Evolutionary conservation across 2,113 vertebrate genomes (phyloP).

Genomic region (Colius striatus): DNA sequence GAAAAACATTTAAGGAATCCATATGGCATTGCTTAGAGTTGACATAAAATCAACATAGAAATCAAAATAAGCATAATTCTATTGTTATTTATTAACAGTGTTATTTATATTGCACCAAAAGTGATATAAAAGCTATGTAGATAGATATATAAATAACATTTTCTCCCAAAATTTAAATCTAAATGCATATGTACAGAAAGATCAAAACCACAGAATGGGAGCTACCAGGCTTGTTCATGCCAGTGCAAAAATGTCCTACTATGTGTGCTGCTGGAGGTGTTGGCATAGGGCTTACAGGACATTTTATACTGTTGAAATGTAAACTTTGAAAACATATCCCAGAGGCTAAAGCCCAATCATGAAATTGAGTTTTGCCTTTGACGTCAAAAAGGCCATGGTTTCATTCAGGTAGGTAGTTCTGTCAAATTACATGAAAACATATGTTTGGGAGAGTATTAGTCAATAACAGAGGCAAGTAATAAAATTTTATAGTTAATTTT

Average conservation of each 20-base stretch:
- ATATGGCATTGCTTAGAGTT: not conserved
- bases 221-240: constrained; percentile 3
- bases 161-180: not conserved
- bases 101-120: not conserved
- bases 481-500: constrained; percentile 14
- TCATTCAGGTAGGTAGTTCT: not conserved
- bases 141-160: not conserved
- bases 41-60: not conserved
- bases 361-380: constrained; percentile 5
- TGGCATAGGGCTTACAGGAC: constrained; percentile 6
- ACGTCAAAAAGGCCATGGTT: not conserved
- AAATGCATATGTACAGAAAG: constrained; percentile 14
- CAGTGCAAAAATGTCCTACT: constrained; percentile 25
- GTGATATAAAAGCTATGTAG: not conserved
- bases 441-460: not conserved
- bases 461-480: constrained; percentile 12
- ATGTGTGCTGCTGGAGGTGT: not conserved
- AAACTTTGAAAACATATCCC: constrained; percentile 21
- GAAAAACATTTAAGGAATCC: not conserved
- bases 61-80: not conserved
- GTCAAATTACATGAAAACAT: not conserved
- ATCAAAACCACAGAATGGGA: constrained; percentile 54
- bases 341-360: constrained; percentile 14
- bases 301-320: constrained; percentile 31
- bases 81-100: not conserved